Conservation (phyloP, 2,113 vertebrate species). For the Urocynchramus pylzowi region DNA sequence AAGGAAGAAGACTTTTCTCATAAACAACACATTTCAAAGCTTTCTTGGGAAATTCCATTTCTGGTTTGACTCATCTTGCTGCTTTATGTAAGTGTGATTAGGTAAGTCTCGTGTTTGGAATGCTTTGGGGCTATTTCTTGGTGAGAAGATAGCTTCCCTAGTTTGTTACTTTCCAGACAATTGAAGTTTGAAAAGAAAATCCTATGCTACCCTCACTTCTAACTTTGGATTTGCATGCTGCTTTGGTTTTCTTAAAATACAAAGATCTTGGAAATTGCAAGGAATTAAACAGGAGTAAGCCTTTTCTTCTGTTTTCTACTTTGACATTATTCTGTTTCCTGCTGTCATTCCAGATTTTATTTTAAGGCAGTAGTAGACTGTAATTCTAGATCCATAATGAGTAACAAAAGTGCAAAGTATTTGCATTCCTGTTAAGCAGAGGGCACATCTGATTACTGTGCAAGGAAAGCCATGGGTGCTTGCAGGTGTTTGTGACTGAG, state of each 20-base stretch:
- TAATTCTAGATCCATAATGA: background rate
- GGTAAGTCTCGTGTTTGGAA: constrained; percentile 42
- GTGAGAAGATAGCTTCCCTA: background rate
- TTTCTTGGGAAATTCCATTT: background rate
- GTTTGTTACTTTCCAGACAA: background rate
- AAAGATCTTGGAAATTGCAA: background rate
- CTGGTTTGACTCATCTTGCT: constrained; percentile 2
- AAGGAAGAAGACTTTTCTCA: background rate
- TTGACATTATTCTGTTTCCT: background rate
- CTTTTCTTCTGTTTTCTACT: background rate
- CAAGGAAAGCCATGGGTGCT: background rate
- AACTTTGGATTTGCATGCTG: background rate
- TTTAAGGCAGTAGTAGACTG: background rate
- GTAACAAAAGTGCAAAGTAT: background rate
- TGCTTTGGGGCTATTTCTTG: background rate
- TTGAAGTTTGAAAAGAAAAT: background rate
- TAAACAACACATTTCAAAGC: background rate
- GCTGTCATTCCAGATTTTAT: background rate
- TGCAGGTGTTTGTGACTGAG: background rate
- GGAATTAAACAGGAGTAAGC: background rate
- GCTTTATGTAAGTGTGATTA: background rate
- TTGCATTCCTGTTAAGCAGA: background rate
- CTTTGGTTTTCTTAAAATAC: background rate
- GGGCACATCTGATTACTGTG: background rate
- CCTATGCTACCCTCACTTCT: background rate